Evolutionary conservation across 2,797 vertebrate genomes (phyloP), one percentile per base, ranked within the genome.

Genomic region (Cirrhinus molitorella): DNA sequence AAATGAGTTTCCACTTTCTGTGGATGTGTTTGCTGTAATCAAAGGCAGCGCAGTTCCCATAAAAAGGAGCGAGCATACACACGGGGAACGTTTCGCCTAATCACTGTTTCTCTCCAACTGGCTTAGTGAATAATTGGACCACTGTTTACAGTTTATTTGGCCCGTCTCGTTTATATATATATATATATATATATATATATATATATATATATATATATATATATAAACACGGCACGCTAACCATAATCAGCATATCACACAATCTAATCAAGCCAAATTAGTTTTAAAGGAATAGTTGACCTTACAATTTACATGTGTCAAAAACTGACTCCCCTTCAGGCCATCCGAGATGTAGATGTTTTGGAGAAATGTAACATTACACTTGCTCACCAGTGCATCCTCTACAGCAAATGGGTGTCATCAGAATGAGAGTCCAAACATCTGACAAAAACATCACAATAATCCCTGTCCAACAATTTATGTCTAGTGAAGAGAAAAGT

Each of bases 71-170:
- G 12, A 80, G 53, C 7, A 12, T 49, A 78, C 70, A 34, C 66
- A 51, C 17, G n/a, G 19, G 43, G 49, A 47, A 80, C 55, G 68
- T 79, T 84, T 79, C 7, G 1, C 80, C 63, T 83, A 63, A 83
- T 85, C 74, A 82, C 70, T 1, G 12, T 49, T 83, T 70, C 81
- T 63, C 11, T 79, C 53, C 70, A 71, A 65, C 45, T 85, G 76
- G 78, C 80, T 78, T 34, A 45, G 61, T 14, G 65, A 83, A 86
- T 81, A 80, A 89, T 84, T 86, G 51, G 53, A 83, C 59, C 61
- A 61, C 74, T 65, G 71, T 74, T 85, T 88, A 66, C 72, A 19
- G 47, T 49, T 55, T 45, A 83, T 72, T 80, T 80, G 57, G 77
- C 59, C 0, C 31, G 45, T 65, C 23, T 66, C 17, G n/a, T n/a